These are phyloP conservation scores for Myiothlypis coronata DNA, from an alignment of 2,797 vertebrate species.

Conservation along the genomic window DNA sequence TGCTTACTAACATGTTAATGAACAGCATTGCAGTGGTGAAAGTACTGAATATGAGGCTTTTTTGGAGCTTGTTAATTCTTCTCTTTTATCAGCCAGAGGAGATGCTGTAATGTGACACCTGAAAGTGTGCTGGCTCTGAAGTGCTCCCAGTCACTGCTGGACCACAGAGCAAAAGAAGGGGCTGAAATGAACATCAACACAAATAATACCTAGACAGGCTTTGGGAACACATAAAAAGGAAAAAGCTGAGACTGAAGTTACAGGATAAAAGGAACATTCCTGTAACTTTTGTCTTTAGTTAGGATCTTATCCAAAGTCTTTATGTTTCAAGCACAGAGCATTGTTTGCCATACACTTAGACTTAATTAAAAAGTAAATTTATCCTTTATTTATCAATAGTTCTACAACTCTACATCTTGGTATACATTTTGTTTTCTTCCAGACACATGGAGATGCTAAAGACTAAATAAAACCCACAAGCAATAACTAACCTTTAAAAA, in stretches of 20 bases:
- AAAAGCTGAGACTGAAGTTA: conserved; percentile 11
- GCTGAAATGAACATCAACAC: background rate
- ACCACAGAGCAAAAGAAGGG: conserved; percentile 9
- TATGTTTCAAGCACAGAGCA: background rate
- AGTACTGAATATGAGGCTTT: background rate
- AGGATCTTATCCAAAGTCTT: background rate
- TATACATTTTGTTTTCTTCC: background rate
- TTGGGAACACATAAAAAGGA: background rate
- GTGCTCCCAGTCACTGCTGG: conserved; percentile 39
- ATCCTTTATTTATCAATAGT: background rate
- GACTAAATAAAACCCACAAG: background rate
- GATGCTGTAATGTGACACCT: background rate
- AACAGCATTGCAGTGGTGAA: background rate
- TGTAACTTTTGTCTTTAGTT: conserved; percentile 5
- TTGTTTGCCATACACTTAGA: background rate
- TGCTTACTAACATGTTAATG: conserved; percentile 51
- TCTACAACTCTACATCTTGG: background rate
- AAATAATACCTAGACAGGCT: background rate
- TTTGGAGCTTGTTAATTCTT: conserved; percentile 12
- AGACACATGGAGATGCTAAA: background rate
- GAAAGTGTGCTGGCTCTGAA: conserved; percentile 18
- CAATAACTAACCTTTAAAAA: background rate
- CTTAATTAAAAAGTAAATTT: conserved; percentile 4
- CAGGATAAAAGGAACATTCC: background rate
- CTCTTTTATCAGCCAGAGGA: conserved; percentile 23